Conservation (phyloP, 2,113 vertebrate species). For the Spizaetus ornatus region DNA sequence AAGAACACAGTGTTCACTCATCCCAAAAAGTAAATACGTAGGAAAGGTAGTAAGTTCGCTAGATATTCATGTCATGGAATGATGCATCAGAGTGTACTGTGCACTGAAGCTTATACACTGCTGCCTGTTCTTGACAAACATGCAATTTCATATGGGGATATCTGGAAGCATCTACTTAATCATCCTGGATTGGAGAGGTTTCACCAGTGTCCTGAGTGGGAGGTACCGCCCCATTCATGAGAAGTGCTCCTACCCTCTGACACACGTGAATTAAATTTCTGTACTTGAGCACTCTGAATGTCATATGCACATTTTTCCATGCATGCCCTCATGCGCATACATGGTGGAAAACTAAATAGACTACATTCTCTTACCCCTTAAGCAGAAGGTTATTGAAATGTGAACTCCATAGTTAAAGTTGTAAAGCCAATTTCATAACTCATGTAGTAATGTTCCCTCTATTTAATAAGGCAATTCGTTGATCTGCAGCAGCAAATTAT, state of each 20-base stretch:
- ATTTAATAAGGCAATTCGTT: conserved; percentile 20
- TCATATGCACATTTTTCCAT: neutral
- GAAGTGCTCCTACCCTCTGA: neutral
- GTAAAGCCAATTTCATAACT: conserved; percentile 38
- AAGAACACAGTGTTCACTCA: conserved; percentile 10
- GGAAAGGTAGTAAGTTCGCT: neutral
- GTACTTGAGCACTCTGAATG: neutral
- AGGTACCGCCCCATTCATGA: accelerated
- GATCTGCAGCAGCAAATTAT: conserved; percentile 47
- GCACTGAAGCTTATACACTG: neutral
- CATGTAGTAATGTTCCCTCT: neutral
- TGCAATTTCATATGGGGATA: neutral
- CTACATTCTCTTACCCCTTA: neutral
- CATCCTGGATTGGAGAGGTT: neutral
- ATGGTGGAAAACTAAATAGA: neutral
- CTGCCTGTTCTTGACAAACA: neutral
- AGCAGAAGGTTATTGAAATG: neutral
- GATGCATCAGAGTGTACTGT: neutral
- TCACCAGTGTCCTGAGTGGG: neutral
- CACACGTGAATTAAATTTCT: neutral
- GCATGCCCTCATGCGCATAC: neutral
- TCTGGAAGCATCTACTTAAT: neutral
- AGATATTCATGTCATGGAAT: neutral
- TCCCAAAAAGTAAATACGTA: neutral
- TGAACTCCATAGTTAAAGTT: neutral